Percentiles rank a stretch among this genome's conserved stretches.
These are phyloP conservation scores for Venusia cambrica DNA, from an alignment of 2,888 invertebrate species.

Conservation along the genomic window DNA sequence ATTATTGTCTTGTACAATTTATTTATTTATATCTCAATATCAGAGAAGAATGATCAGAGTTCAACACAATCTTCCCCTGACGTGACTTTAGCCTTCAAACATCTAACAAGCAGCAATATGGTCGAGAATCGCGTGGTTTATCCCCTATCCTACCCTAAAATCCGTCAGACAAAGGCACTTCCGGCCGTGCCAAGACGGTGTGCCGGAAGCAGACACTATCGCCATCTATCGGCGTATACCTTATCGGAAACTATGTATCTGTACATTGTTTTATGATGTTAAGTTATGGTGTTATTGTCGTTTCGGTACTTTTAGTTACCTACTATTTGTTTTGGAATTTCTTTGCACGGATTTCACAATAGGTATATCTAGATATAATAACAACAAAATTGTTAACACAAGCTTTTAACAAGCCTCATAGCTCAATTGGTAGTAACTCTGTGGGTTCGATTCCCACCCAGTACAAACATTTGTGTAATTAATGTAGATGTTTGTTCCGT, in stretches of 20 bases:
- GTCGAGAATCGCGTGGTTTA: conserved; percentile 24
- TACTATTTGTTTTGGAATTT: too few species aligned
- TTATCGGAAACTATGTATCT: conserved; percentile 33
- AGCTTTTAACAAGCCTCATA: too few species aligned
- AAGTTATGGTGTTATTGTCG: conserved; percentile 16
- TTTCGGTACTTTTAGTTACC: too few species aligned
- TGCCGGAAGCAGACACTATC: conserved; percentile 53
- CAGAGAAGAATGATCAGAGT: conserved; percentile 6
- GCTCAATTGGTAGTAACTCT: too few species aligned
- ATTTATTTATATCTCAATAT: too few species aligned
- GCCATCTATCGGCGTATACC: conserved; percentile 34
- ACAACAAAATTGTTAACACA: too few species aligned
- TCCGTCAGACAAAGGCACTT: conserved; percentile 55
- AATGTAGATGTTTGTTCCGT: too few species aligned
- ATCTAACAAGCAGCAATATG: conserved; percentile 23
- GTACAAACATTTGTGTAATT: too few species aligned
- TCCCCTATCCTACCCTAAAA: conserved; percentile 27
- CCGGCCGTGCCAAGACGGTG: conserved; percentile 49
- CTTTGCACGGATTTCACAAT: too few species aligned
- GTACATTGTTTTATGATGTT: conserved; percentile 26
- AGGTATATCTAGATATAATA: too few species aligned
- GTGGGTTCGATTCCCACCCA: too few species aligned
- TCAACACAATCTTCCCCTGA: conserved; percentile 24
- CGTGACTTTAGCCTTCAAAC: conserved; percentile 25
- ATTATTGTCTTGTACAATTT: too few species aligned